These are phyloP conservation scores for Cardiocondyla obscurior DNA, from an alignment of 1,140 invertebrate species.

Conservation along the genomic window DNA sequence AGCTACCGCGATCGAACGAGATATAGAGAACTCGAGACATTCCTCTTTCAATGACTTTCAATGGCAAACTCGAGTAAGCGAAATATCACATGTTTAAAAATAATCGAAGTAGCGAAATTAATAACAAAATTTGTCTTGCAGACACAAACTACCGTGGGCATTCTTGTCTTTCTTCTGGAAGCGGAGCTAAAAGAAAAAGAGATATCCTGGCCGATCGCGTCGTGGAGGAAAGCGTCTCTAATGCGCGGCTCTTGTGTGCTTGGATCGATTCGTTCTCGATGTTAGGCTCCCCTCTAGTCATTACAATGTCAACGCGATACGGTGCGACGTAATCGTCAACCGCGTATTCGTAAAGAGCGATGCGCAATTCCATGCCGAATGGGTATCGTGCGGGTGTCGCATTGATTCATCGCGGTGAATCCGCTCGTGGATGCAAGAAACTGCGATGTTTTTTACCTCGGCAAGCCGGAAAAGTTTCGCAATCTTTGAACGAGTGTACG, in stretches of 20 bases:
- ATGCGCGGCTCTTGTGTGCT: not conserved
- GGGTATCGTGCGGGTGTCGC: not conserved
- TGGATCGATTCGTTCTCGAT: slow-evolving; percentile 24
- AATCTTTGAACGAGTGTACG: not conserved
- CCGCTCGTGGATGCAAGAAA: not conserved
- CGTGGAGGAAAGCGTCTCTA: slow-evolving; percentile 2
- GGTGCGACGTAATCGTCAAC: slow-evolving; percentile 11
- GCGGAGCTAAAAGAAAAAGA: not conserved
- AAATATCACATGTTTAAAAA: not conserved
- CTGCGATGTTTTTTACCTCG: not conserved
- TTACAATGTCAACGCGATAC: slow-evolving; percentile 8
- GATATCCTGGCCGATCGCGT: not conserved
- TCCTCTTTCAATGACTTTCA: not conserved
- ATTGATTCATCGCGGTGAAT: slow-evolving; percentile 36
- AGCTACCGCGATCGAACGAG: not conserved
- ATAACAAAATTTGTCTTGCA: not conserved
- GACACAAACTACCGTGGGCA: not conserved
- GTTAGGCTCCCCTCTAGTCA: not conserved
- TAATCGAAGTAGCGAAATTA: not conserved
- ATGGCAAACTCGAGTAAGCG: no score
- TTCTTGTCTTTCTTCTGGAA: not conserved
- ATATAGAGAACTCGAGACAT: not conserved
- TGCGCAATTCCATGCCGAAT: slow-evolving; percentile 27
- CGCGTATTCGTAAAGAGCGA: not conserved
- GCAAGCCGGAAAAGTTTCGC: not conserved